phyloP scores from a whole-genome alignment of 2,113 vertebrate species.

The Alosa alosa region DNA sequence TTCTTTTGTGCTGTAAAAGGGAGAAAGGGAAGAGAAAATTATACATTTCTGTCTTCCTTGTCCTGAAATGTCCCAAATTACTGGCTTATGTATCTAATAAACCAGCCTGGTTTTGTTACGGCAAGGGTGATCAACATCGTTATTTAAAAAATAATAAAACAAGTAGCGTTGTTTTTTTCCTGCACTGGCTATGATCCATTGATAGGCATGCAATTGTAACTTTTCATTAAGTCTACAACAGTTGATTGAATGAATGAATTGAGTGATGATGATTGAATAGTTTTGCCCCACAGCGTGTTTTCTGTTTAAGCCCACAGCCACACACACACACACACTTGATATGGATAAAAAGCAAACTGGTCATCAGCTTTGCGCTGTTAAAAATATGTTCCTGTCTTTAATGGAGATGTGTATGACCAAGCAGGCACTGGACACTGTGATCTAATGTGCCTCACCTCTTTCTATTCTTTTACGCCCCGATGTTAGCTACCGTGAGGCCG shows the following conservation, averaged over 20 bases:
- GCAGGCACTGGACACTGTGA: background rate
- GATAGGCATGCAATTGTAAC: conserved; percentile 58
- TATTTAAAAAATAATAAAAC: conserved; percentile 48
- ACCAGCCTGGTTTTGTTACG: conserved; percentile 67
- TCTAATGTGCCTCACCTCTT: background rate
- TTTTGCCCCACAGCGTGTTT: conserved; percentile 19
- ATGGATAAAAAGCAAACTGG: conserved; percentile 34
- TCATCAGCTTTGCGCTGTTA: conserved; percentile 36
- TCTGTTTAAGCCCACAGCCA: background rate
- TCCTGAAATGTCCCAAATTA: conserved; percentile 73
- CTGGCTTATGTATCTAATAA: conserved; percentile 70
- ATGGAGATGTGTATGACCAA: conserved; percentile 33
- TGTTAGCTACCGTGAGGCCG: background rate
- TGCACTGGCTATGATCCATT: conserved; percentile 65
- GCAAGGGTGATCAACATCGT: conserved; percentile 65
- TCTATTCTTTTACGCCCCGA: background rate
- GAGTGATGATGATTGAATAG: conserved; percentile 34
- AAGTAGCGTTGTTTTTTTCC: background rate
- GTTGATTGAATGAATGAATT: conserved; percentile 55
- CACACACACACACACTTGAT: background rate
- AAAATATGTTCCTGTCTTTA: conserved; percentile 42
- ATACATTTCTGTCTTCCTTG: conserved; percentile 75
- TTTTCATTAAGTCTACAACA: conserved; percentile 56
- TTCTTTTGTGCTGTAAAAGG: conserved; percentile 65
- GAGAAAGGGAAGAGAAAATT: conserved; percentile 76